These are phyloP conservation scores for Centruroides sculpturatus DNA, from an alignment of 1,140 invertebrate species.

Conservation along the genomic window DNA sequence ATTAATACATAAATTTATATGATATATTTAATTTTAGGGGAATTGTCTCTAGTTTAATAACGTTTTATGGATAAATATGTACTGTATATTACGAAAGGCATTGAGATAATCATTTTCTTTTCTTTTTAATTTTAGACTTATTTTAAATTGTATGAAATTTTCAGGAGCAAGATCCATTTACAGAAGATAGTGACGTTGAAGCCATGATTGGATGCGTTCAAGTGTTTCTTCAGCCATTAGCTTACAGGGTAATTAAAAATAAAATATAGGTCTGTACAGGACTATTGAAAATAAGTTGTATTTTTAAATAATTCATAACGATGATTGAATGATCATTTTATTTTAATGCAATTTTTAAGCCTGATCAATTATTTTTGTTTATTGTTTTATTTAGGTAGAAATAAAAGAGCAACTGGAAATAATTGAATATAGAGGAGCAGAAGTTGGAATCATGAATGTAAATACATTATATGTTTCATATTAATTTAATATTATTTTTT, in stretches of 20 bases:
- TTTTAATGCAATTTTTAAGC: too few relatives aligned
- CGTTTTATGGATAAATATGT: too few relatives aligned
- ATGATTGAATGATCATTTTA: too few relatives aligned
- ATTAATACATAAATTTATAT: too few relatives aligned
- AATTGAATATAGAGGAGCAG: slow-evolving; percentile 36
- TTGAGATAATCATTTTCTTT: too few relatives aligned
- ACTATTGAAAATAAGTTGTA: neutral
- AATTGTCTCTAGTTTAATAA: too few relatives aligned
- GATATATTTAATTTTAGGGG: too few relatives aligned
- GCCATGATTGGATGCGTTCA: slow-evolving; percentile 41
- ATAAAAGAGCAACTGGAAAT: slow-evolving; percentile 40
- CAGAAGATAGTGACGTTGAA: slow-evolving; percentile 38
- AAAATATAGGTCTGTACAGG: neutral
- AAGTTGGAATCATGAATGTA: slow-evolving; percentile 41
- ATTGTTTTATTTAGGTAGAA: slow-evolving; percentile 29
- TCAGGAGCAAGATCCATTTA: slow-evolving; percentile 45
- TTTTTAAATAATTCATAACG: too few relatives aligned
- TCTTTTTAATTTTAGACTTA: too few relatives aligned
- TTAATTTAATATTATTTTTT: too few relatives aligned
- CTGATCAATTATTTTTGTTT: too few relatives aligned
- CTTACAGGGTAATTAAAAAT: slow-evolving; percentile 31
- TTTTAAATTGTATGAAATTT: neutral
- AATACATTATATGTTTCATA: slow-evolving; percentile 13
- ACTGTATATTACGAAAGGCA: too few relatives aligned
- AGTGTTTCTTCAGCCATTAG: slow-evolving; percentile 38